Evolutionary conservation across 2,888 invertebrate genomes (phyloP).

Genomic region (Eilema sororculum): DNA sequence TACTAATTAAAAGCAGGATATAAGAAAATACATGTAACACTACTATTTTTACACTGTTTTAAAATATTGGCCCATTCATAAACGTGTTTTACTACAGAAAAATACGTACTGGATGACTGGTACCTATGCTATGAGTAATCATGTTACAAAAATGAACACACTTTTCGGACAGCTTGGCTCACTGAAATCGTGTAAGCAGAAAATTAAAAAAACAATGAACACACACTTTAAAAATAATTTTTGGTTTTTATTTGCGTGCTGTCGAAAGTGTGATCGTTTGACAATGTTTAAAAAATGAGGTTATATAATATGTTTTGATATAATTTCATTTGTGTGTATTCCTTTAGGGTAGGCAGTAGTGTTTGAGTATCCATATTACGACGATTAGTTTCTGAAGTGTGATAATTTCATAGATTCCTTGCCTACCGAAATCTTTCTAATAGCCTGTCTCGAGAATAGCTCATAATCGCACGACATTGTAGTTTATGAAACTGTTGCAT

Average conservation of each 20-base stretch:
- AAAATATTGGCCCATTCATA: not conserved
- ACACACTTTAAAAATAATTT: not conserved
- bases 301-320: not conserved
- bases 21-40: not conserved
- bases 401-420: too few relatives aligned
- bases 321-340: not conserved
- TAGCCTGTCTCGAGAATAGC: not conserved
- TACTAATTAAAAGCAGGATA: too few relatives aligned
- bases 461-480: too few relatives aligned
- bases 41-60: not conserved
- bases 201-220: not conserved
- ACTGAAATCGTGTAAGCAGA: slow-evolving; percentile 2
- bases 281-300: not conserved
- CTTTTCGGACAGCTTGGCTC: not conserved
- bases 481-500: too few relatives aligned
- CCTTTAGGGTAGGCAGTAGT: not conserved
- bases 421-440: not conserved
- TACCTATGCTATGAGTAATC: not conserved
- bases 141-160: slow-evolving; percentile 1
- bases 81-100: not conserved
- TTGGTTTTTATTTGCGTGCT: not conserved
- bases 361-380: not conserved
- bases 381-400: not conserved
- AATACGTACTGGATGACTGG: not conserved
- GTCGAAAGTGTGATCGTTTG: not conserved